phyloP scores from a whole-genome alignment of 2,888 invertebrate species.

The Caenorhabditis japonica region DNA sequence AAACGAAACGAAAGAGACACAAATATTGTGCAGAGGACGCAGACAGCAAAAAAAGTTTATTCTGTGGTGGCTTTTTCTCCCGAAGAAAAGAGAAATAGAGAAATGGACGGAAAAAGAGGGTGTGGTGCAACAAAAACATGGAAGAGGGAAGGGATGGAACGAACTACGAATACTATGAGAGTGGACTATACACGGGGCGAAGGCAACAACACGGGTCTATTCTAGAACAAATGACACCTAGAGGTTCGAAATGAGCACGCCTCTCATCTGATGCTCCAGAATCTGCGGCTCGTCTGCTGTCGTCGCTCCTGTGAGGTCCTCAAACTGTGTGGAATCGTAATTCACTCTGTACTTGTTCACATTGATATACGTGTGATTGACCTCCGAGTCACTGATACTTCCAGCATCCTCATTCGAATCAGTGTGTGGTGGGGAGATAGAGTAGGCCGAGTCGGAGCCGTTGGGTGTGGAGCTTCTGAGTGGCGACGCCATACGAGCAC shows the following conservation, averaged over 20 bases:
- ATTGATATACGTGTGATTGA: constrained; percentile 66
- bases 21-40: not conserved
- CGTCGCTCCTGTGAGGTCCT: constrained; percentile 52
- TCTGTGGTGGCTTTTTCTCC: too few species aligned
- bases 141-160: too few species aligned
- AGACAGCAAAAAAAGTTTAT: not conserved
- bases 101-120: too few species aligned
- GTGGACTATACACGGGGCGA: constrained; percentile 1
- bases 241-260: constrained; percentile 55
- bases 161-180: too few species aligned
- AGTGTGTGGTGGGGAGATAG: constrained; percentile 64
- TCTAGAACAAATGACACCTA: constrained; percentile 2
- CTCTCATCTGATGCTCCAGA: constrained; percentile 34
- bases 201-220: not conserved
- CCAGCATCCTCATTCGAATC: constrained; percentile 54
- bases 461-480: constrained; percentile 62
- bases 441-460: constrained; percentile 65
- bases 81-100: constrained; percentile 18
- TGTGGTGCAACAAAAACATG: too few species aligned
- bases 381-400: constrained; percentile 45
- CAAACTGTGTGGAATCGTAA: constrained; percentile 61
- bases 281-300: constrained; percentile 27
- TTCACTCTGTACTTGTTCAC: constrained; percentile 25
- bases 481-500: constrained; percentile 33
- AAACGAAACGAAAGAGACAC: not conserved